These are phyloP conservation scores for Manis pentadactyla DNA, from an alignment of 2,797 vertebrate species.

Conservation along the genomic window DNA sequence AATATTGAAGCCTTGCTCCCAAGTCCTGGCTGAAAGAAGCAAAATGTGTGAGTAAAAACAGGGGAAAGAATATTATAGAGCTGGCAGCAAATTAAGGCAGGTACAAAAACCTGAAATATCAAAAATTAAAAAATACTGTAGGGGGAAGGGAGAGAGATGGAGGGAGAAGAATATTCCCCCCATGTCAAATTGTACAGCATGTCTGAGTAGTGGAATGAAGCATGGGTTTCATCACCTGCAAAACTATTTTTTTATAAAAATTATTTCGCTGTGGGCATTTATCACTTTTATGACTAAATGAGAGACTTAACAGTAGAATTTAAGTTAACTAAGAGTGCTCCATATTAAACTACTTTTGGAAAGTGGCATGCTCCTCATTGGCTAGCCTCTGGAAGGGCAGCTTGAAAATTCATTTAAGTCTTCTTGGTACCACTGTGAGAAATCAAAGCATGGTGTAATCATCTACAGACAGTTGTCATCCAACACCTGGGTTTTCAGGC, in stretches of 20 bases:
- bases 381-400: neutral
- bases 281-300: neutral
- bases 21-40: neutral
- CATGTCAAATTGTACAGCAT: neutral
- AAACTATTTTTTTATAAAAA: neutral
- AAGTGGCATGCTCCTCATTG: neutral
- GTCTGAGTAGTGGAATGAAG: neutral
- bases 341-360: neutral
- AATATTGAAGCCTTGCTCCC: neutral
- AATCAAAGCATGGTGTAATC: neutral
- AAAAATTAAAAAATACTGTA: neutral
- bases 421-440: neutral
- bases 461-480: neutral
- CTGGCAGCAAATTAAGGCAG: neutral
- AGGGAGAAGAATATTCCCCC: neutral
- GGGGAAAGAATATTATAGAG: neutral
- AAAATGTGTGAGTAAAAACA: neutral
- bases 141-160: neutral
- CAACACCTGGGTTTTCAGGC: neutral
- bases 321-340: neutral
- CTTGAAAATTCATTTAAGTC: neutral
- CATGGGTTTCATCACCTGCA: neutral
- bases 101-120: neutral
- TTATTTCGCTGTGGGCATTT: neutral
- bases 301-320: neutral